Evolutionary conservation across 2,113 vertebrate species (phyloP).

Genomic region (Grammomys surdaster): DNA sequence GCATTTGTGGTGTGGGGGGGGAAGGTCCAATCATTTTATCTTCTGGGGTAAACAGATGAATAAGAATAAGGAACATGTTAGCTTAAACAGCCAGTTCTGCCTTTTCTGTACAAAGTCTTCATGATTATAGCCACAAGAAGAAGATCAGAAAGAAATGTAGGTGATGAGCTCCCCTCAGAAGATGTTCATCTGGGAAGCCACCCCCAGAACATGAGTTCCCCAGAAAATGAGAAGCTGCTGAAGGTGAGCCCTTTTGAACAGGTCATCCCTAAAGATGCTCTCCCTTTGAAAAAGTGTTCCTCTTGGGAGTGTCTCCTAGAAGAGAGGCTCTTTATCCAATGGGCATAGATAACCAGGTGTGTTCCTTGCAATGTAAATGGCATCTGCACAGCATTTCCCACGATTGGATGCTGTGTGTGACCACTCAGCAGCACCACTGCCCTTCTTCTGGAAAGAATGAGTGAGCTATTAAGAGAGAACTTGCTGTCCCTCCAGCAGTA

Average conservation of each 20-base stretch:
- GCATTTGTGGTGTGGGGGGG: not conserved
- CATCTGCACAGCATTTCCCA: constrained; percentile 80
- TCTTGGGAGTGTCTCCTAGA: no score
- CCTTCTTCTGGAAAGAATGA: constrained; percentile 77
- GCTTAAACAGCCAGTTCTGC: not conserved
- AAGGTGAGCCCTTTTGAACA: not conserved
- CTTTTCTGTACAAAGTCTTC: not conserved
- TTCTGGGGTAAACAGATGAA: not conserved
- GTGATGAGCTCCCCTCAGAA: not conserved
- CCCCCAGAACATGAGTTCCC: not conserved
- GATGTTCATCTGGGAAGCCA: not conserved
- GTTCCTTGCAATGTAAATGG: constrained; percentile 87
- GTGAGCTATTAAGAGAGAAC: not conserved
- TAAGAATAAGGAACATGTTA: not conserved
- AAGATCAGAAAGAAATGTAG: not conserved
- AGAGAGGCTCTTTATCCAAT: constrained; percentile 92
- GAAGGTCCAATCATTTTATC: not conserved
- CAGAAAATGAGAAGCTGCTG: not conserved
- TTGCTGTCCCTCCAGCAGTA: accelerated
- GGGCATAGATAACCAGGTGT: constrained; percentile 91
- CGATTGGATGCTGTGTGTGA: constrained; percentile 70
- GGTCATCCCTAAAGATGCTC: not conserved
- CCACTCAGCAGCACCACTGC: constrained; percentile 84
- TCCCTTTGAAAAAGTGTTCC: not conserved
- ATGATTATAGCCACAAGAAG: not conserved